phyloP scores from a whole-genome alignment of 2,113 vertebrate species.

The Forbesichthys papilliferus region DNA sequence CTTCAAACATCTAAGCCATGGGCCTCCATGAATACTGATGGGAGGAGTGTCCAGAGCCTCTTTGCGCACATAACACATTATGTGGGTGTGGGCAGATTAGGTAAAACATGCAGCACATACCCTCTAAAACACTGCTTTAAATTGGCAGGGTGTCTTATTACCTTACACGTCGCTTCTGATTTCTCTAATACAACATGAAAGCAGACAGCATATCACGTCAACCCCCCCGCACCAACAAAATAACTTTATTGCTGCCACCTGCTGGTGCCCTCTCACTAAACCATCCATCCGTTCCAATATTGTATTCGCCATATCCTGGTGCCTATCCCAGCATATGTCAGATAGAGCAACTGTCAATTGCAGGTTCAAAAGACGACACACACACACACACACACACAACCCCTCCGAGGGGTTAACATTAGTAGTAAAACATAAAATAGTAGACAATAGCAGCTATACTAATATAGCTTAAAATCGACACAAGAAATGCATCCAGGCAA shows the following conservation, averaged over 20 bases:
- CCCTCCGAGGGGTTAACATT: too few species aligned
- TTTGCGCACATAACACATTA: background rate
- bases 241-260: slow-evolving; percentile 30
- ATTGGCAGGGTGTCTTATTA: slow-evolving; percentile 36
- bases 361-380: too few species aligned
- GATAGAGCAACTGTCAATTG: too few species aligned
- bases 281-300: too few species aligned
- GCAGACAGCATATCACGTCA: background rate
- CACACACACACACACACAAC: too few species aligned
- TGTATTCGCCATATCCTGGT: too few species aligned
- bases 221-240: background rate
- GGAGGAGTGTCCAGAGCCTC: slow-evolving; percentile 34
- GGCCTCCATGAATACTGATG: slow-evolving; percentile 30
- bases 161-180: slow-evolving; percentile 36
- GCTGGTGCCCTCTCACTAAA: slow-evolving; percentile 16
- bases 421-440: too few species aligned
- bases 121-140: slow-evolving; percentile 12
- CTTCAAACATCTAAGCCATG: slow-evolving; percentile 51
- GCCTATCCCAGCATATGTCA: too few species aligned
- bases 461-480: too few species aligned
- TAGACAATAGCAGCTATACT: too few species aligned
- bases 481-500: too few species aligned
- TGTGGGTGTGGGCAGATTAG: background rate
- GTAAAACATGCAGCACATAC: too few species aligned
- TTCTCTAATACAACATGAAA: slow-evolving; percentile 6